Evolutionary conservation across 2,888 invertebrate genomes (phyloP).

Genomic region (Crocallis elinguaria): DNA sequence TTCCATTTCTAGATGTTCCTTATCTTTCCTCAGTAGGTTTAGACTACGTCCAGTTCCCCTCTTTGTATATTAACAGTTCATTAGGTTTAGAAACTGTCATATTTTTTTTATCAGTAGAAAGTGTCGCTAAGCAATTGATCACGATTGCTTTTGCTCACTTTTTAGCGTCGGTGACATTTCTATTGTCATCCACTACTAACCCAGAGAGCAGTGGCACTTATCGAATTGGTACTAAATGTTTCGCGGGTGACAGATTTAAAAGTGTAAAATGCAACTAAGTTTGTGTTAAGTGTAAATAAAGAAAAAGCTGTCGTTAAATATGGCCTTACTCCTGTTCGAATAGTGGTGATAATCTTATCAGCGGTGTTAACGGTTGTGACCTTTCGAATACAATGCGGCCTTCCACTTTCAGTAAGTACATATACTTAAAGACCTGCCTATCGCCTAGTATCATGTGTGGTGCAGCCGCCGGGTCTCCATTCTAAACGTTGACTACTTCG

Average conservation of each 20-base stretch:
- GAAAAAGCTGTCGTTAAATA: conserved; percentile 21
- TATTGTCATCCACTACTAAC: conserved; percentile 22
- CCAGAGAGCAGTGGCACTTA: conserved; percentile 12
- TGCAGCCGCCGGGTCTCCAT: too few species aligned
- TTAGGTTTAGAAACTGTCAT: conserved; percentile 10
- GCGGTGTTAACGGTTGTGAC: not conserved
- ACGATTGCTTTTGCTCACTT: conserved; percentile 43
- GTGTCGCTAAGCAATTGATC: conserved; percentile 48
- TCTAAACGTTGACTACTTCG: too few species aligned
- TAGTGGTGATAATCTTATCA: not conserved
- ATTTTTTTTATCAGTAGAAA: conserved; percentile 47
- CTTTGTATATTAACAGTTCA: not conserved
- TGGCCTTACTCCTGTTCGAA: not conserved
- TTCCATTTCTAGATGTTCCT: too few species aligned
- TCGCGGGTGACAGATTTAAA: conserved; percentile 32
- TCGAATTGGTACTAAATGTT: conserved; percentile 37
- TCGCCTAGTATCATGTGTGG: too few species aligned
- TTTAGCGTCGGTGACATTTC: conserved; percentile 45
- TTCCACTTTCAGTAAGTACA: not conserved
- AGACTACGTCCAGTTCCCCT: too few species aligned
- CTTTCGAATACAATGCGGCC: not conserved
- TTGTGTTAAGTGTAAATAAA: conserved; percentile 8
- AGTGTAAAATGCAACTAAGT: conserved; percentile 13
- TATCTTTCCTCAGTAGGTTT: too few species aligned
- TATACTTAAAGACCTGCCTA: not conserved